These are phyloP conservation scores for Leptosomus discolor DNA, from an alignment of 2,113 vertebrate species.

Conservation along the genomic window DNA sequence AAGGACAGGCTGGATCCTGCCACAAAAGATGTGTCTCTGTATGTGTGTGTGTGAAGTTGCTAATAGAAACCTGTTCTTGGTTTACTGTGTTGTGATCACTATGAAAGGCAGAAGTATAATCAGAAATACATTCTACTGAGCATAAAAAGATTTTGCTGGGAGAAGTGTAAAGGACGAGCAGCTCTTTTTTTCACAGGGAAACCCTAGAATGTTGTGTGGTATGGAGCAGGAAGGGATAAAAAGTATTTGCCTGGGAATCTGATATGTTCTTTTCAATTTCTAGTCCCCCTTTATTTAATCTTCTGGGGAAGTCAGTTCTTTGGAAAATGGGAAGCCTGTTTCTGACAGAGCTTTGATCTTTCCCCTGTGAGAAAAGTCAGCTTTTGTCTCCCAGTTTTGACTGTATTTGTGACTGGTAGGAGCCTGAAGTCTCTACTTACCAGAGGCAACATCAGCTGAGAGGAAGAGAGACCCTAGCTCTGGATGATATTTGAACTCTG, in stretches of 20 bases:
- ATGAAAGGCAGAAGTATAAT: background rate
- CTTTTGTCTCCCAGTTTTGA: conserved; percentile 22
- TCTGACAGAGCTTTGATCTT: background rate
- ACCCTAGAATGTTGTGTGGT: background rate
- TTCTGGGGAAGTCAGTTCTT: background rate
- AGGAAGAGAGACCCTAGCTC: background rate
- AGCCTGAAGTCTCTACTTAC: background rate
- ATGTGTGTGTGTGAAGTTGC: background rate
- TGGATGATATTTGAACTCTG: background rate
- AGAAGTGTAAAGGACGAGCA: background rate
- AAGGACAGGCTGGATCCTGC: background rate
- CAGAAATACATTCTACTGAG: background rate
- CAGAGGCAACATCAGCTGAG: background rate
- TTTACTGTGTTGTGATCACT: background rate
- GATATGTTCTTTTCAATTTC: background rate
- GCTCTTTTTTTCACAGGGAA: background rate
- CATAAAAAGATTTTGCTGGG: background rate
- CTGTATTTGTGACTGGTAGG: background rate
- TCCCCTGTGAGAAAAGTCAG: background rate
- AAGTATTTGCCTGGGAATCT: background rate
- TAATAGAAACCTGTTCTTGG: background rate
- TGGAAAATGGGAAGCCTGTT: background rate
- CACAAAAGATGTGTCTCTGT: background rate
- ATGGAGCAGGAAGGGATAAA: background rate
- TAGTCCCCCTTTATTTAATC: background rate